Conservation (phyloP, 2,888 invertebrate species). For the Maniola hyperantus region DNA sequence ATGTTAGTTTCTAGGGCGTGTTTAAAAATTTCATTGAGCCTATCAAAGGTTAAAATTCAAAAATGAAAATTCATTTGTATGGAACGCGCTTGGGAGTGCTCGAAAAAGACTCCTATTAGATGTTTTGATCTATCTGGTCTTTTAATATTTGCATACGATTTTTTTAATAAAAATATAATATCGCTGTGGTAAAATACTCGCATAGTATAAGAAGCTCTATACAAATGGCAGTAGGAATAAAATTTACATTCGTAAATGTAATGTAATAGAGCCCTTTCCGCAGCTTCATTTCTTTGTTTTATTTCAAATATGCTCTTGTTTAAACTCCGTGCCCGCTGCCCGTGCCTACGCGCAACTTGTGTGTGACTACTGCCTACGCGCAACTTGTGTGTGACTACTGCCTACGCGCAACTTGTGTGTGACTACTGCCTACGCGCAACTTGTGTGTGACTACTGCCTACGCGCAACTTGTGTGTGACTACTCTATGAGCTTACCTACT, state of each 20-base stretch:
- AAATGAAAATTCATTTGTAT: no score
- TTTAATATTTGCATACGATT: no score
- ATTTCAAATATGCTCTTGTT: conserved; percentile 21
- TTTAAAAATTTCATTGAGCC: no score
- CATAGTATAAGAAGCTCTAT: background rate
- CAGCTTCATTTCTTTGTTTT: conserved; percentile 23
- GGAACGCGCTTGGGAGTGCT: no score
- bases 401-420: no score
- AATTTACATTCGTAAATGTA: conserved; percentile 37
- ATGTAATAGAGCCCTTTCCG: conserved; percentile 22
- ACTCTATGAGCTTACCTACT: background rate
- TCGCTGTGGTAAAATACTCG: background rate
- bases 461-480: conserved; percentile 9
- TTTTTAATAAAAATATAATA: background rate
- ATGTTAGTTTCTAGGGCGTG: no score
- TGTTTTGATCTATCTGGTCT: no score
- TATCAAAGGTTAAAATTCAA: no score
- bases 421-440: background rate
- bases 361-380: no score
- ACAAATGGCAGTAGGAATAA: conserved; percentile 28
- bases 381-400: conserved; percentile 15
- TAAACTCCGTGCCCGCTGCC: background rate
- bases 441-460: no score
- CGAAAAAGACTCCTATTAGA: no score
- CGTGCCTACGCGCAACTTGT: background rate